Evolutionary conservation across 2,888 invertebrate species (phyloP).

Genomic region (Orthosia gracilis): DNA sequence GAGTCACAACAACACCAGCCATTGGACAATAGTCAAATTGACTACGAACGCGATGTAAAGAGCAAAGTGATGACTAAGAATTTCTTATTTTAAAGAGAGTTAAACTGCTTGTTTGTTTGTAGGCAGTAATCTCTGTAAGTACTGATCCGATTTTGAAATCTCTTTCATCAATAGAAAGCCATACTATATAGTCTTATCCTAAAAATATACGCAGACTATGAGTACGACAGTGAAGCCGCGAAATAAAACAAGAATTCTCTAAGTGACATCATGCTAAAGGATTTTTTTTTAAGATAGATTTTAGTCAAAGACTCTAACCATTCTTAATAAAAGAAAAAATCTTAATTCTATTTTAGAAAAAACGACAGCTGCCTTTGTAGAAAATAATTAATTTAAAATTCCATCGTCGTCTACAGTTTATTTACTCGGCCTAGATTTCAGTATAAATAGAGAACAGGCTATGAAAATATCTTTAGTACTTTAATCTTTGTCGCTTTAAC

Average conservation of each 20-base stretch:
- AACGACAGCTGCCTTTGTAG: slow-evolving; percentile 8
- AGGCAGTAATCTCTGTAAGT: neutral
- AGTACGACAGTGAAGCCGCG: neutral
- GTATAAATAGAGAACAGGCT: slow-evolving; percentile 43
- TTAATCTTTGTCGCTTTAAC: slow-evolving; percentile 43
- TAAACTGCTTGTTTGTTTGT: too few relatives aligned
- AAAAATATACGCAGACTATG: too few relatives aligned
- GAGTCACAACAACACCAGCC: too few relatives aligned
- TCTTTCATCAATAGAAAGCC: neutral
- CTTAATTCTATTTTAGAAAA: slow-evolving; percentile 6
- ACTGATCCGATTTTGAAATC: neutral
- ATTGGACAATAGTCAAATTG: too few relatives aligned
- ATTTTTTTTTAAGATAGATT: neutral
- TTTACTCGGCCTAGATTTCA: slow-evolving; percentile 49
- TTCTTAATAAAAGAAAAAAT: neutral
- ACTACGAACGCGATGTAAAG: too few relatives aligned
- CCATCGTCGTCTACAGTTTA: slow-evolving; percentile 48
- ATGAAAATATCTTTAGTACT: slow-evolving; percentile 50
- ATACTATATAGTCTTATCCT: neutral
- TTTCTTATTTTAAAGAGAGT: too few relatives aligned
- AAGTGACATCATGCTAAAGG: neutral
- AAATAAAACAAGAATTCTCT: neutral
- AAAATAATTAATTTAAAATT: slow-evolving; percentile 41
- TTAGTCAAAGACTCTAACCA: neutral
- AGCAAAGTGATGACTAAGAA: too few relatives aligned